Evolutionary conservation across 2,888 invertebrate species (phyloP), one percentile per base, ranked within the genome.

Genomic region (Sericinus montela): DNA sequence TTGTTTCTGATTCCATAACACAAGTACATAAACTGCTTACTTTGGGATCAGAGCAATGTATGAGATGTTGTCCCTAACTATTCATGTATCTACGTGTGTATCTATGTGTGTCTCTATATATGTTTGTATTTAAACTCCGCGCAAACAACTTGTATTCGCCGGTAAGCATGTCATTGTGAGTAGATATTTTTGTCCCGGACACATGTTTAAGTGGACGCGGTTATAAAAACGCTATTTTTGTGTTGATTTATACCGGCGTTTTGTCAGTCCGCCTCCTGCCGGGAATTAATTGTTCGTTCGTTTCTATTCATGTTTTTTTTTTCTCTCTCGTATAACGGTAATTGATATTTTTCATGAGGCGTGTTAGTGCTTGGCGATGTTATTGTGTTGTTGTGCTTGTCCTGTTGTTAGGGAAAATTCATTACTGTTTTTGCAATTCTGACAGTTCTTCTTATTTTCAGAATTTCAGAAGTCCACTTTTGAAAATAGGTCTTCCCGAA

Each of bases 281-380:
- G 51, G 14, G 64, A 64, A 58, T 58, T 60, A 65, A 65, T 62
- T 57, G 57, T 59, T 58, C 47, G 47, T 41, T 23, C 36, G 11
- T 14, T 23, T 37, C 48, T 42, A 37, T 48, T 37, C 25, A 3
- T 9, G 32, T 34, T 25, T 34, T 40, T 46, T 46, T 25, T 19
- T 3, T 11, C 1, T 40, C 34, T 32, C 40, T 39, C n/a, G 38
- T 40, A 29, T 8, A 41, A 34, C 41, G 29, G 40, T 16, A 40
- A 47, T 47, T 47, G 35, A 36, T 41, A 25, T 40, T 47, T 47
- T 11, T 6, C 19, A 47, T 16, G 16, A 23, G 39, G n/a, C 8
- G 6, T 30, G 15, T 25, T 25, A 25, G 25, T 16, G 29, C 13
- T 30, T 10, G 44, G 13, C 19, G 19, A 19, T 11, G 32, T 11